phyloP scores from a whole-genome alignment of 2,888 invertebrate genomes.

The Philaethria dido region DNA sequence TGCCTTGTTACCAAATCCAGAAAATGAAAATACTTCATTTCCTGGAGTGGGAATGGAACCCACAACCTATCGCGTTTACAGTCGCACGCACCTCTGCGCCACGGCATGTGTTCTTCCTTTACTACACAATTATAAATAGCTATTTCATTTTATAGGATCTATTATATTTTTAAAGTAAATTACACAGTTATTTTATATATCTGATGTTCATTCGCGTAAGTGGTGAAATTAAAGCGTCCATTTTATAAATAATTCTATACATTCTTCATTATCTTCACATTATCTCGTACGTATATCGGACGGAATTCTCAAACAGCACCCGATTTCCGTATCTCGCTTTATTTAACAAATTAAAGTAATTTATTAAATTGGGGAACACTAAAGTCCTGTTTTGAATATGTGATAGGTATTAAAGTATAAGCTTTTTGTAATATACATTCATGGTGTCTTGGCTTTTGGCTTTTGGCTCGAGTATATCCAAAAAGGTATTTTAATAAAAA shows the following conservation, averaged over 20 bases:
- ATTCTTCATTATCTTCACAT: conserved; percentile 10
- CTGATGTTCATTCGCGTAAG: not conserved
- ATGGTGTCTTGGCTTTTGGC: too few species aligned
- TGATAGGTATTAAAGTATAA: not conserved
- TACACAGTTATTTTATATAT: not conserved
- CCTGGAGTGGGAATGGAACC: too few species aligned
- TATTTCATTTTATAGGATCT: not conserved
- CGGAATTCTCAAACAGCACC: conserved; percentile 11
- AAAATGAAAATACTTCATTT: too few species aligned
- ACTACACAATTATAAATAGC: too few species aligned
- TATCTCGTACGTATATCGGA: conserved; percentile 20
- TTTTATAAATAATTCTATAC: conserved; percentile 18
- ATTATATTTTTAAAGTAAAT: not conserved
- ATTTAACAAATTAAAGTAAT: conserved; percentile 40
- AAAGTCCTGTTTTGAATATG: not conserved
- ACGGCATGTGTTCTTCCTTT: too few species aligned
- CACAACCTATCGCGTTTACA: too few species aligned
- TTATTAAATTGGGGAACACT: conserved; percentile 36
- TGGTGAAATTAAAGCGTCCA: conserved; percentile 7
- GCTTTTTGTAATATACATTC: not conserved
- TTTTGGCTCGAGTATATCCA: too few species aligned
- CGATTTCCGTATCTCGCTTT: conserved; percentile 30
- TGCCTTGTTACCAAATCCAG: too few species aligned
- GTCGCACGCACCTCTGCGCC: too few species aligned
- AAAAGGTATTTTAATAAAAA: not conserved